phyloP scores from a whole-genome alignment of 1,140 invertebrate species.

The Danaus melanippus region DNA sequence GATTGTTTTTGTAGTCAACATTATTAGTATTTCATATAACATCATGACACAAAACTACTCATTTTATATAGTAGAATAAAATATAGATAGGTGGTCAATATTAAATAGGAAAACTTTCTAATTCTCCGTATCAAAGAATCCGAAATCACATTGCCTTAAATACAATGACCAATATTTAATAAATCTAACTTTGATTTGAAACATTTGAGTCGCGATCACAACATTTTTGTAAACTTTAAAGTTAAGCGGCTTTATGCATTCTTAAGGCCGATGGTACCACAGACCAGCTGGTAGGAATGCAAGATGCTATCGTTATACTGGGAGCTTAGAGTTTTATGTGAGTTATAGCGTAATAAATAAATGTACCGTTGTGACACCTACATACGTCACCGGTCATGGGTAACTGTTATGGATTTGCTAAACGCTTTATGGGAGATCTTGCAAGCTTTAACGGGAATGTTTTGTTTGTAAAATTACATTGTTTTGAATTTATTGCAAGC shows the following conservation, averaged over 20 bases:
- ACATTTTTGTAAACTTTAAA: slow-evolving; percentile 50
- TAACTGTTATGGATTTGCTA: slow-evolving; percentile 40
- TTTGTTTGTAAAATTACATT: slow-evolving; percentile 2
- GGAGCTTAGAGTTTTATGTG: slow-evolving; percentile 65
- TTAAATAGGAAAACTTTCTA: too few species aligned
- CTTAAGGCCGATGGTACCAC: slow-evolving; percentile 28
- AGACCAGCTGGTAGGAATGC: slow-evolving; percentile 42
- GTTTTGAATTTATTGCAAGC: neutral
- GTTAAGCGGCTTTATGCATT: slow-evolving; percentile 54
- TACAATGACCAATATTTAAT: slow-evolving; percentile 11
- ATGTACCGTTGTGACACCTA: slow-evolving; percentile 63
- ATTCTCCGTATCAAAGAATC: too few species aligned
- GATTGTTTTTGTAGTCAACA: too few species aligned
- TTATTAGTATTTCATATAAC: too few species aligned
- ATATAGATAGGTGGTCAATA: too few species aligned
- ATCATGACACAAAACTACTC: too few species aligned
- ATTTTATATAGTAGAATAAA: too few species aligned
- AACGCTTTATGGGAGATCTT: slow-evolving; percentile 19
- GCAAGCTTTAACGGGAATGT: neutral
- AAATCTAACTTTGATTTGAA: slow-evolving; percentile 48
- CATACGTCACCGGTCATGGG: slow-evolving; percentile 51
- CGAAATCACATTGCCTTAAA: too few species aligned
- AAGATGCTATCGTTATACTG: slow-evolving; percentile 58
- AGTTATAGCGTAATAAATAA: slow-evolving; percentile 68
- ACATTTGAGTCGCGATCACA: slow-evolving; percentile 45